These are phyloP conservation scores for Conopomorpha cramerella DNA, from an alignment of 1,140 invertebrate genomes.

Conservation along the genomic window DNA sequence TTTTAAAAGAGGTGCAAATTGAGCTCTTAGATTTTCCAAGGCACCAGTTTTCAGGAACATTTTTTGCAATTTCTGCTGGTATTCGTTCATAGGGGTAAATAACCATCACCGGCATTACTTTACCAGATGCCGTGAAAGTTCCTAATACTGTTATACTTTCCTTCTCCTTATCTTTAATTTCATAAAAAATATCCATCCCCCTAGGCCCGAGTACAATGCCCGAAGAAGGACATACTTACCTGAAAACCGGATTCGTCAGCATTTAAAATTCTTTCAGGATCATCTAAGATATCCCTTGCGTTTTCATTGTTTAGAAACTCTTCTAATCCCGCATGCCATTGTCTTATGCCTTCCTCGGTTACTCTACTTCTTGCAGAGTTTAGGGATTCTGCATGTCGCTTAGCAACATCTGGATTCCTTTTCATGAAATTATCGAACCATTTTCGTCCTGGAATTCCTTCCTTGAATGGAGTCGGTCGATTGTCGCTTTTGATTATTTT, in stretches of 20 bases:
- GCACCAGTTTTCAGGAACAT: neutral
- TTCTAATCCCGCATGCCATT: neutral
- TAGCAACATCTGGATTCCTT: neutral
- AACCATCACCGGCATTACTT: neutral
- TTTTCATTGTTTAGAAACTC: neutral
- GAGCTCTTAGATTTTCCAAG: conserved; percentile 1
- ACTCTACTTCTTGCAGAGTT: neutral
- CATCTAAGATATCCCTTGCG: neutral
- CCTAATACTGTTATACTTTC: conserved; percentile 1
- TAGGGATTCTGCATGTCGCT: conserved; percentile 1
- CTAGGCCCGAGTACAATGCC: neutral
- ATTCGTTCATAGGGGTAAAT: conserved; percentile 2
- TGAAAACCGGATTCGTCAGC: conserved; percentile 2
- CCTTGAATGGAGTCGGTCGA: neutral
- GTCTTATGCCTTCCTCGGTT: conserved; percentile 1
- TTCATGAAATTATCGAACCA: neutral
- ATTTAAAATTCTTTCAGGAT: conserved; percentile 2
- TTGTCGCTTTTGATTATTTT: neutral
- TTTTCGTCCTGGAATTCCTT: neutral
- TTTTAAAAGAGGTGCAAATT: conserved; percentile 1
- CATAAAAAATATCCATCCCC: neutral
- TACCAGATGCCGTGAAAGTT: neutral
- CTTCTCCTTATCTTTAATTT: conserved; percentile 2
- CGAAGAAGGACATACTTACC: neutral
- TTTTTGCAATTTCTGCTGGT: neutral